Conservation (phyloP, 1,140 invertebrate genomes). For the Paraescarpia echinospica region DNA sequence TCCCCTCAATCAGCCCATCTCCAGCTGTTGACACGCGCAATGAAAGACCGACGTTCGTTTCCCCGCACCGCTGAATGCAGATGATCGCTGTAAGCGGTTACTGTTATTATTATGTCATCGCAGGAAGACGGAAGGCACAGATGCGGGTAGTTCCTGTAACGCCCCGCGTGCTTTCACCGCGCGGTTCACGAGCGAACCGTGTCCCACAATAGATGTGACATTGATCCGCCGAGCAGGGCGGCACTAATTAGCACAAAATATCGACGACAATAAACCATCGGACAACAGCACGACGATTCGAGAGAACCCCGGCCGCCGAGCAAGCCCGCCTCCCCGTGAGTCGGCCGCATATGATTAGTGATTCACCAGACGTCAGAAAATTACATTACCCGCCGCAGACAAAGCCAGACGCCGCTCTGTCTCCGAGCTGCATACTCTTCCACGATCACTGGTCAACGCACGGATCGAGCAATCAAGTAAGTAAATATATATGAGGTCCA, state of each 20-base stretch:
- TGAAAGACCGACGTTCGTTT: neutral
- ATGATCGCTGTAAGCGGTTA: neutral
- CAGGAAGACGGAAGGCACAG: neutral
- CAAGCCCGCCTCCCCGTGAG: neutral
- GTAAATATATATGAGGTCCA: neutral
- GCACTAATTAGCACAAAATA: neutral
- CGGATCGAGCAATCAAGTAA: neutral
- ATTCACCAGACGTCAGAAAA: neutral
- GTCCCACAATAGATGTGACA: neutral
- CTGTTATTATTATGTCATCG: neutral
- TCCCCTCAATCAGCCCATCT: neutral
- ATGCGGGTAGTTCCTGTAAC: neutral
- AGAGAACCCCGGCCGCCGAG: neutral
- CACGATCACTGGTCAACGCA: slow-evolving; percentile 88
- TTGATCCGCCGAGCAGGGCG: neutral
- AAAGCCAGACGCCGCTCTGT: neutral
- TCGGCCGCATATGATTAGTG: neutral
- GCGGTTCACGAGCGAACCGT: neutral
- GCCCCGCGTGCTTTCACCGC: too few species aligned
- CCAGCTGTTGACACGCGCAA: neutral
- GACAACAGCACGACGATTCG: slow-evolving; percentile 35
- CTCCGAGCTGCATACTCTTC: slow-evolving; percentile 86
- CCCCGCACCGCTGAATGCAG: neutral
- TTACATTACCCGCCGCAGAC: neutral
- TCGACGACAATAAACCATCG: neutral